Evolutionary conservation across 2,888 invertebrate species (phyloP), one percentile per base, ranked within the genome.

Genomic region (Melanostoma mellinum): DNA sequence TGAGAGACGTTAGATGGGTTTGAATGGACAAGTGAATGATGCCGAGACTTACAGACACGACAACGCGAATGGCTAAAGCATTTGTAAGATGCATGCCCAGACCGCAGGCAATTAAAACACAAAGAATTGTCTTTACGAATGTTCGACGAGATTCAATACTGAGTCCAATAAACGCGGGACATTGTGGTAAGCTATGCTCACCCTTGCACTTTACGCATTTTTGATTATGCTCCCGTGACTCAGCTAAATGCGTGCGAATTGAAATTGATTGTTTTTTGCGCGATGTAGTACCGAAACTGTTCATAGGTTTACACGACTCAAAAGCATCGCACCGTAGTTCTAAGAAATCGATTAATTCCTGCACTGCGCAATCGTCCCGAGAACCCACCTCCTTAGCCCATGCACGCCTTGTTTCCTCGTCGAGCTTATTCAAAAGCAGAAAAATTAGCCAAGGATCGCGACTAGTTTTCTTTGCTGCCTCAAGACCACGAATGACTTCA

Each of bases 251-350:
- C n/a, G n/a, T n/a, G n/a, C n/a, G n/a, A n/a, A n/a, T n/a, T n/a
- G n/a, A n/a, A n/a, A n/a, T n/a, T n/a, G n/a, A n/a, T n/a, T n/a
- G n/a, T n/a, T n/a, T n/a, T n/a, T n/a, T n/a, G n/a, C n/a, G n/a
- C n/a, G n/a, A n/a, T n/a, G n/a, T n/a, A n/a, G n/a, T n/a, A n/a
- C n/a, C n/a, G n/a, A n/a, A n/a, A n/a, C n/a, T n/a, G n/a, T n/a
- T n/a, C n/a, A n/a, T n/a, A n/a, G n/a, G n/a, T n/a, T n/a, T n/a
- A n/a, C n/a, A n/a, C n/a, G n/a, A n/a, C 53, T 73, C 63, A 3
- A 73, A 61, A 3, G 63, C 73, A 53, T 73, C 73, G 36, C 73
- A 50, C 9, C 63, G 10, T 38, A 53, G n/a, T 44, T 61, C 40
- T 6, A 61, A 36, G 4, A 63, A 61, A 35, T 73, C 55, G 8